Conservation (phyloP, 2,797 vertebrate genomes). For the Vultur gryphus region DNA sequence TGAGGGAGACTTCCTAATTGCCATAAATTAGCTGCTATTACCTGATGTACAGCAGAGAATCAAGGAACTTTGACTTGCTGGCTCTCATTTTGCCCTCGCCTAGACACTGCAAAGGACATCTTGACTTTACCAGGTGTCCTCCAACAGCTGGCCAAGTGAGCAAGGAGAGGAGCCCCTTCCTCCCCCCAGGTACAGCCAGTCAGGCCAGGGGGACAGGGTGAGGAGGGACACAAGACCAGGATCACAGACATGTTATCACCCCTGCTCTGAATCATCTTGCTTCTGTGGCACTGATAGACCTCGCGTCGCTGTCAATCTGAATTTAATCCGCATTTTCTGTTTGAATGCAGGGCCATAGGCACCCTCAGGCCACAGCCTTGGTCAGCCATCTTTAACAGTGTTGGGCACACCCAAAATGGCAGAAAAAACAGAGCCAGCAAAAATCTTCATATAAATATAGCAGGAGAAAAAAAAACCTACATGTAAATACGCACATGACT, state of each 20-base stretch:
- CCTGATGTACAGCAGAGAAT: background rate
- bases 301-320: accelerated
- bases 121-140: background rate
- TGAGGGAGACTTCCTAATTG: constrained; percentile 1
- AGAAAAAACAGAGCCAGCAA: background rate
- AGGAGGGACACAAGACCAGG: background rate
- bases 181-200: accelerated
- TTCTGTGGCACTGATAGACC: background rate
- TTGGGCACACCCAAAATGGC: background rate
- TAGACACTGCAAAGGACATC: background rate
- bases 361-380: background rate
- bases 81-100: background rate
- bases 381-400: background rate
- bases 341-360: background rate
- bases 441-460: background rate
- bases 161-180: background rate
- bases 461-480: accelerated
- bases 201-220: background rate
- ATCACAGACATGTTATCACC: accelerated
- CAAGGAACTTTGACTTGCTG: background rate
- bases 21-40: background rate
- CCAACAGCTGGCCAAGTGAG: background rate
- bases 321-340: background rate
- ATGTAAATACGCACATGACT: background rate
- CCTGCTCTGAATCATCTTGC: background rate